phyloP scores from a whole-genome alignment of 1,140 invertebrate species.

The Eriocheir sinensis region DNA sequence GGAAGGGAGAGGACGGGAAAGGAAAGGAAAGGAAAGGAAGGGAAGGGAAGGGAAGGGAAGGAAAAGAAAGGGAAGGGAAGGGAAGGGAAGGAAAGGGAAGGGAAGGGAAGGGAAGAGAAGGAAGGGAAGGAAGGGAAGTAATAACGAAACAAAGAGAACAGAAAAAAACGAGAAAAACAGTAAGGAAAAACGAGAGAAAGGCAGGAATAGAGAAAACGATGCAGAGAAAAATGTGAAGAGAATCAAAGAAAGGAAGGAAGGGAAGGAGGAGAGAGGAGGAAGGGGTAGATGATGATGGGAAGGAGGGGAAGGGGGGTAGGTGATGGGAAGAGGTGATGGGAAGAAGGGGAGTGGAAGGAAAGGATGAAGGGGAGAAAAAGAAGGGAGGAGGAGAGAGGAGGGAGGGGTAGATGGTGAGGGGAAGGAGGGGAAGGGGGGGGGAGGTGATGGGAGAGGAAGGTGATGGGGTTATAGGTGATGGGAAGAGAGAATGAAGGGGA shows the following conservation, averaged over 20 bases:
- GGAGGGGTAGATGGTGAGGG: neutral
- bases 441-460: neutral
- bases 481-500: neutral
- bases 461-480: neutral
- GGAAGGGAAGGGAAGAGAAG: neutral
- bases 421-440: neutral
- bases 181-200: neutral
- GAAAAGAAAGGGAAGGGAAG: constrained; percentile 17
- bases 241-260: no score
- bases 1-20: neutral
- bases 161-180: neutral
- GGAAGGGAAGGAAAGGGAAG: neutral
- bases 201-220: neutral
- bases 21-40: neutral
- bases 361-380: neutral
- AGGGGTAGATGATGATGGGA: no score
- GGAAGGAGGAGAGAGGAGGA: no score
- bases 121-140: neutral
- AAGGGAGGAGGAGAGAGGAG: no score
- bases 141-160: neutral
- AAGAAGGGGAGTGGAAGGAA: no score
- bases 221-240: neutral
- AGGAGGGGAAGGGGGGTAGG: no score
- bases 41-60: neutral
- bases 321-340: no score